Percentiles rank a stretch among this genome's conserved stretches.
These are phyloP conservation scores for Apistogramma diplotaenia DNA, from an alignment of 2,113 vertebrate species.

Conservation along the genomic window DNA sequence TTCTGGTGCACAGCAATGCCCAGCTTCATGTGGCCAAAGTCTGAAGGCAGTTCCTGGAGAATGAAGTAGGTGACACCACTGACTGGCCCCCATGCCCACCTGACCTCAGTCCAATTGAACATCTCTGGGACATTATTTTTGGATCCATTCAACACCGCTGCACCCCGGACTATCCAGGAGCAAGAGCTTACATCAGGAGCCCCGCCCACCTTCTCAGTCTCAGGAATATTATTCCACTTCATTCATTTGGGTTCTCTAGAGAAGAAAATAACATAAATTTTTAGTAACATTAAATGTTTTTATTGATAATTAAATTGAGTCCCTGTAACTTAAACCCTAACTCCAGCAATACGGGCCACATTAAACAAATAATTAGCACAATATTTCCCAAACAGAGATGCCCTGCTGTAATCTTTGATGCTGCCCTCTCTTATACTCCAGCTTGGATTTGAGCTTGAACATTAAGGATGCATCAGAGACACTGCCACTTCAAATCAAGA, in stretches of 20 bases:
- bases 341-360: not conserved
- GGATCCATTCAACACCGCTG: too few relatives aligned
- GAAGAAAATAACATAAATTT: too few relatives aligned
- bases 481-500: not conserved
- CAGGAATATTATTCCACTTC: not conserved
- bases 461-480: not conserved
- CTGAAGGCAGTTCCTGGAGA: too few relatives aligned
- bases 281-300: not conserved
- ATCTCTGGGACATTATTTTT: too few relatives aligned
- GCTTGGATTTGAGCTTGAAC: not conserved
- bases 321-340: not conserved
- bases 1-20: too few relatives aligned
- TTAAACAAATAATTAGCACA: not conserved
- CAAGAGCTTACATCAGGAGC: not conserved
- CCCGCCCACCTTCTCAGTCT: not conserved
- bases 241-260: too few relatives aligned
- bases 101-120: too few relatives aligned
- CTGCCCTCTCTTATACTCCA: not conserved
- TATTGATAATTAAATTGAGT: not conserved
- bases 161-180: not conserved
- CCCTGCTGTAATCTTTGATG: not conserved
- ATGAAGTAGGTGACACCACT: too few relatives aligned
- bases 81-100: too few relatives aligned
- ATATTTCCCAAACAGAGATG: not conserved
- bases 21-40: too few relatives aligned